These are phyloP conservation scores for Leptonema lineaticorne DNA, from an alignment of 1,140 invertebrate genomes.

Conservation along the genomic window DNA sequence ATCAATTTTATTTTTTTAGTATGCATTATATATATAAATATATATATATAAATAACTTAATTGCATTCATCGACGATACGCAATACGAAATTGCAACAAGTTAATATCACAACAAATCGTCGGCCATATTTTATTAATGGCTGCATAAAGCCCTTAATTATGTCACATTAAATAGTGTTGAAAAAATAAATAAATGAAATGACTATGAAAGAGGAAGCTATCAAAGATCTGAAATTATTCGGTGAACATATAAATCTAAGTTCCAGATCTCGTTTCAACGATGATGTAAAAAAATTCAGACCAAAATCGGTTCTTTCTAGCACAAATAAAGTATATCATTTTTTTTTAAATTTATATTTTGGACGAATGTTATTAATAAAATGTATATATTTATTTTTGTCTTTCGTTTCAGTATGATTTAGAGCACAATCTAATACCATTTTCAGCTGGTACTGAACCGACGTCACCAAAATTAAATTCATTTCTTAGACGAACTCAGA, in stretches of 20 bases:
- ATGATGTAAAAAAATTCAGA: constrained; percentile 33
- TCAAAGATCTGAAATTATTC: constrained; percentile 29
- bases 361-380: neutral
- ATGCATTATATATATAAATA: too few relatives aligned
- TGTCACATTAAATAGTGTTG: too few relatives aligned
- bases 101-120: neutral
- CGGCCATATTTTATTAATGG: too few relatives aligned
- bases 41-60: too few relatives aligned
- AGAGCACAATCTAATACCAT: constrained; percentile 51
- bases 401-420: constrained; percentile 45
- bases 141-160: too few relatives aligned
- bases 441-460: constrained; percentile 53
- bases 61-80: too few relatives aligned
- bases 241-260: constrained; percentile 39
- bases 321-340: constrained; percentile 17
- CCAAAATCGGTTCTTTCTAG: constrained; percentile 34
- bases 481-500: constrained; percentile 32
- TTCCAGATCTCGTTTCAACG: constrained; percentile 15
- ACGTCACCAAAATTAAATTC: constrained; percentile 43
- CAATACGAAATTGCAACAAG: too few relatives aligned
- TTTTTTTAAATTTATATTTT: neutral
- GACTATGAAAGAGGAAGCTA: constrained; percentile 7
- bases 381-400: neutral
- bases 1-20: too few relatives aligned
- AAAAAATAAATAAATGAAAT: constrained; percentile 18